phyloP scores from a whole-genome alignment of 2,797 vertebrate genomes.

The Erpetoichthys calabaricus region DNA sequence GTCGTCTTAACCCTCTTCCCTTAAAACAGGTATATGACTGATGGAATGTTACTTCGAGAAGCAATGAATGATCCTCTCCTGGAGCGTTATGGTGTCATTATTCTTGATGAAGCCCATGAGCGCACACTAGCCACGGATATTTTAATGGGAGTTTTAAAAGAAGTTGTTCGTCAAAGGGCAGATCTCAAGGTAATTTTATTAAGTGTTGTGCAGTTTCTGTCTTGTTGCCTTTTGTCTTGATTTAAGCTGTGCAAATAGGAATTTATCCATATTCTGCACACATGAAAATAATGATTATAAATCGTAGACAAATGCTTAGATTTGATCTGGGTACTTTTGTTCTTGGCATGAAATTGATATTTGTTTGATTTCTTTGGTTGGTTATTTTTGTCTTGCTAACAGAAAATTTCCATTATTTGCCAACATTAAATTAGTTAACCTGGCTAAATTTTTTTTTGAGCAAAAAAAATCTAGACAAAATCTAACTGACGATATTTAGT shows the following conservation, averaged over 20 bases:
- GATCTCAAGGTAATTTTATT: conserved; percentile 75
- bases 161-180: conserved; percentile 79
- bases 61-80: conserved; percentile 96
- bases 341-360: not conserved
- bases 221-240: no score
- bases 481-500: no score
- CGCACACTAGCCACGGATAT: conserved; percentile 92
- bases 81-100: conserved; percentile 86
- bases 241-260: not conserved
- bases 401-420: no score
- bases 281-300: not conserved
- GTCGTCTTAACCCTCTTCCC: not conserved
- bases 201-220: conserved; percentile 1
- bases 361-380: no score
- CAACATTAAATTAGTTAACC: no score
- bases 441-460: no score
- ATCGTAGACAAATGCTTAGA: not conserved
- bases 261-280: not conserved
- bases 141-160: conserved; percentile 90
- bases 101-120: conserved; percentile 91
- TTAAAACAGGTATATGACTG: conserved; percentile 76
- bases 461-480: no score
- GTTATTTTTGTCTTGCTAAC: no score
- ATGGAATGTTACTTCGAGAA: conserved; percentile 89
- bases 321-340: not conserved